Evolutionary conservation across 1,140 invertebrate species (phyloP).

Genomic region (Panagrolaimus sp.): DNA sequence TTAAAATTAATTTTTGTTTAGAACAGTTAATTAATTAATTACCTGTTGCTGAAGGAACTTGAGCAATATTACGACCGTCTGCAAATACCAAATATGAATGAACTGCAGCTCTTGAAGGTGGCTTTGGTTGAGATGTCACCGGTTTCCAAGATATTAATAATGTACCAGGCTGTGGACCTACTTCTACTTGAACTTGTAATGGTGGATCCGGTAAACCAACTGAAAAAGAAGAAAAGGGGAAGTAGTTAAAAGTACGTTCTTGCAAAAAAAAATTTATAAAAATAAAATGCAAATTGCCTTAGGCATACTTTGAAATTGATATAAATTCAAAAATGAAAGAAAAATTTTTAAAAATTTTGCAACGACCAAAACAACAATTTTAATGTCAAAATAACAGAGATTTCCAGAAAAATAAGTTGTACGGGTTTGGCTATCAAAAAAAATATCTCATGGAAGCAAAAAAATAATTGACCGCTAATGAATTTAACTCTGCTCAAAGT

Average conservation of each 20-base stretch:
- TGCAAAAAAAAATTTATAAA: too few relatives aligned
- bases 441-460: too few relatives aligned
- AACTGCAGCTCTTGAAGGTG: slow-evolving; percentile 70
- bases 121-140: slow-evolving; percentile 74
- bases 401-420: not conserved
- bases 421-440: not conserved
- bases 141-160: slow-evolving; percentile 96
- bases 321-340: too few relatives aligned
- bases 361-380: not conserved
- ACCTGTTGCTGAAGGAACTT: slow-evolving; percentile 91
- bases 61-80: slow-evolving; percentile 91
- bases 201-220: slow-evolving; percentile 87
- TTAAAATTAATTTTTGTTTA: slow-evolving; percentile 16
- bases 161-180: slow-evolving; percentile 94
- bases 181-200: slow-evolving; percentile 77
- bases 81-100: slow-evolving; percentile 95
- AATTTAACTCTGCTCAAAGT: too few relatives aligned
- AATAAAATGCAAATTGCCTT: too few relatives aligned
- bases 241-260: too few relatives aligned
- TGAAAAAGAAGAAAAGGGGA: slow-evolving; percentile 44
- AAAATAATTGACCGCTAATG: too few relatives aligned
- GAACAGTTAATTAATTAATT: slow-evolving; percentile 30
- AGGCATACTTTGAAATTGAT: too few relatives aligned
- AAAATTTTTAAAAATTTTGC: too few relatives aligned
- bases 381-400: not conserved